A percentile compares a stretch with the other conserved stretches of the same genome.
Evolutionary conservation across 2,797 vertebrate species (phyloP).

Genomic region (Lepus oiostolus): DNA sequence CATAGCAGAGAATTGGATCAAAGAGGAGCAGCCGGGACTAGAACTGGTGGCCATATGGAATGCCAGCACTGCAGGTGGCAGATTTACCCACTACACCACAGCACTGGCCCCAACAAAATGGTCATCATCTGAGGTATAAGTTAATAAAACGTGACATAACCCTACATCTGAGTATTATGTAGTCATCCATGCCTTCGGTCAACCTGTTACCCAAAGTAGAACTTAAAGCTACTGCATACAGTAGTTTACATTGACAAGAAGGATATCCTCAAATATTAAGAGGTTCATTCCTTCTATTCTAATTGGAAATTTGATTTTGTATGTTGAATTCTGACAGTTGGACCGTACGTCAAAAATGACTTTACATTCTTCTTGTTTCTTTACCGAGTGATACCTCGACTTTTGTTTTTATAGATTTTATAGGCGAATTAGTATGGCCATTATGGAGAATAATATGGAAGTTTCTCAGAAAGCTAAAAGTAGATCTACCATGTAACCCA

Average conservation of each 20-base stretch:
- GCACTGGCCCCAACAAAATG: neutral
- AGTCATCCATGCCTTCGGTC: neutral
- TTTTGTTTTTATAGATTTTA: slow-evolving; percentile 8
- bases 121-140: neutral
- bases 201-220: neutral
- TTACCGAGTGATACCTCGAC: neutral
- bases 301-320: neutral
- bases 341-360: neutral
- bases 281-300: neutral
- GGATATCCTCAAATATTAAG: neutral
- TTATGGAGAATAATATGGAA: no score
- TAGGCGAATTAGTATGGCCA: no score
- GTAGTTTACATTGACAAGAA: neutral
- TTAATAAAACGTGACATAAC: neutral
- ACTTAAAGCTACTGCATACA: neutral
- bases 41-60: no score
- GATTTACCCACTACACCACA: neutral
- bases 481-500: no score
- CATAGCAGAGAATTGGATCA: no score
- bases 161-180: neutral
- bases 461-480: no score
- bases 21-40: no score
- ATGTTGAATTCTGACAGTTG: neutral
- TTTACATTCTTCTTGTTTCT: slow-evolving; percentile 20
- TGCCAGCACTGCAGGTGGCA: neutral